Base-by-base conservation (phyloP, 2,888 invertebrate genomes). In the Drosophila subquinaria region DNA sequence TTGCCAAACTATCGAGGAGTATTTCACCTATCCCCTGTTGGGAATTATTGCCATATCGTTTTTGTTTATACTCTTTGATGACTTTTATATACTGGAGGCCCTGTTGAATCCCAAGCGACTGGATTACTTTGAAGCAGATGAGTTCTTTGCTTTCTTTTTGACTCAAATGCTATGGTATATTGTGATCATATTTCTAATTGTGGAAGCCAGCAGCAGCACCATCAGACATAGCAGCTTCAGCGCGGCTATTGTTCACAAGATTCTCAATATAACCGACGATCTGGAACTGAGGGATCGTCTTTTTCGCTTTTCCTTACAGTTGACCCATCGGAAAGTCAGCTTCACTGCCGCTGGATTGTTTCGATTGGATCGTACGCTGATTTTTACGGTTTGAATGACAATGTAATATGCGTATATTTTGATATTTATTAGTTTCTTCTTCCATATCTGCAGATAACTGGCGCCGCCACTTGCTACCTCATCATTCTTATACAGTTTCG, bases 271-370 rank as follows among this genome's bases (percentile, higher is more conserved):
- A 10, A 90, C 90, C 4, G 91, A 91, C 48, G 90, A 92, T 56
- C 66, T 87, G 2, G 90, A 89, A 20, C 68, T 92, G 15, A 77
- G 89, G 3, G 91, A 91, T 75, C 88, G 92, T 4, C 76, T 93
- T 0, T 81, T 90, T 27, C 83, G 92, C 2, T 73, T 93, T 0
- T 93, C 93, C 5, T 67, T 92, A 69, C 93, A 93, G 57, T 71
- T 93, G 36, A 79, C 89, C 8, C 91, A 93, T 71, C 83, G 92
- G 2, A 91, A 89, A 68, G 91, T 93, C 0, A 72, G 83, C 3
- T 93, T 93, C 40, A 92, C 93, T 1, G 93, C 92, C 2, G 93
- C 92, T 2, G 93, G 93, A 40, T 68, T 93, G 2, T 93, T 93
- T 74, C 87, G 90, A 10, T 82, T 93, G 78, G 93, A 93, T 81